These are phyloP conservation scores for Caerostris extrusa DNA, from an alignment of 1,140 invertebrate species.

Conservation along the genomic window DNA sequence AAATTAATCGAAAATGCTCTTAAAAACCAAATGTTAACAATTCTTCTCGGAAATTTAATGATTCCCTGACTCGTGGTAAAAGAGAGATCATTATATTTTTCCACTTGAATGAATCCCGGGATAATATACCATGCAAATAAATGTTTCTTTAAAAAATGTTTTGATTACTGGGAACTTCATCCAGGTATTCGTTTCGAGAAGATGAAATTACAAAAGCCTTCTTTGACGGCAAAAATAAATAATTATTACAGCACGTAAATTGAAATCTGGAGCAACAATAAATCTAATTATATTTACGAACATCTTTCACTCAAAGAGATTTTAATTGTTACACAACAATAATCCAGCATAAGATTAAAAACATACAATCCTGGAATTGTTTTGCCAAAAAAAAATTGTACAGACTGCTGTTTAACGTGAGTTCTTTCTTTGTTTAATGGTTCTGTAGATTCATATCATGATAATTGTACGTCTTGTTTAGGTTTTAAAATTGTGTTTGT, in stretches of 20 bases:
- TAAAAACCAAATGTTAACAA: no score
- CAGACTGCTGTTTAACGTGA: not conserved
- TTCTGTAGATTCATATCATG: no score
- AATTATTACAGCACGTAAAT: not conserved
- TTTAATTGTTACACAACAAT: not conserved
- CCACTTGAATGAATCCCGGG: not conserved
- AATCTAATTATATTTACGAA: not conserved
- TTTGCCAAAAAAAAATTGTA: not conserved
- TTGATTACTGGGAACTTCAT: not conserved
- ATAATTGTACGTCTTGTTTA: not conserved
- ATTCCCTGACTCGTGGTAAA: no score
- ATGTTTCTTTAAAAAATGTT: not conserved
- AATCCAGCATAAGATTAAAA: not conserved
- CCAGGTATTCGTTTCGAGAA: not conserved
- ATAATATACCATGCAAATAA: not conserved
- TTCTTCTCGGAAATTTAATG: no score
- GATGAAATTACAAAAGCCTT: not conserved
- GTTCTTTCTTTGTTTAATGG: no score
- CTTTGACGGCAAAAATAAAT: not conserved
- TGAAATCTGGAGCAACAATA: not conserved
- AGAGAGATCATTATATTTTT: no score
- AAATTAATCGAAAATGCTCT: no score
- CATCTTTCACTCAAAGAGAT: not conserved
- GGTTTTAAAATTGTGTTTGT: not conserved
- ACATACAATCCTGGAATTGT: not conserved